These are phyloP conservation scores for Oryzias dopingdopingensis DNA, from an alignment of 2,797 vertebrate genomes.

Conservation along the genomic window DNA sequence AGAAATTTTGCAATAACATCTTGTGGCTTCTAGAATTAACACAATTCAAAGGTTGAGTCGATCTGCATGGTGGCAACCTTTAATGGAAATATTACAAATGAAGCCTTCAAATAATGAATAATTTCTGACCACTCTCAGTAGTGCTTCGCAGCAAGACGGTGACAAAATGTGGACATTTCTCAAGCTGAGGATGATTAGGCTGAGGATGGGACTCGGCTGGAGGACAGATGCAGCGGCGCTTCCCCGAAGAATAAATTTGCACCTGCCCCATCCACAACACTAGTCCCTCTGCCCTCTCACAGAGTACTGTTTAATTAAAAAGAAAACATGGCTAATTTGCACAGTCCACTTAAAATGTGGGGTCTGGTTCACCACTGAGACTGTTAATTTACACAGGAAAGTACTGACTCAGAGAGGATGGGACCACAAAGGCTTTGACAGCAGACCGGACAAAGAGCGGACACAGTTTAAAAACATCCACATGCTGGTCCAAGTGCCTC, in stretches of 20 bases:
- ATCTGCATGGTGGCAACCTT: conserved; percentile 81
- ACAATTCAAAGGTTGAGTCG: conserved; percentile 82
- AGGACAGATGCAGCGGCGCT: conserved; percentile 81
- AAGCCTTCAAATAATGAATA: conserved; percentile 90
- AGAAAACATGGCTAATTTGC: conserved; percentile 96
- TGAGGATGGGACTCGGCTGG: conserved; percentile 85
- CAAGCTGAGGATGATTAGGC: conserved; percentile 90
- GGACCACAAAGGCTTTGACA: conserved; percentile 82
- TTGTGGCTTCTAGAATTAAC: conserved; percentile 81
- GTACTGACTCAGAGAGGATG: conserved; percentile 85
- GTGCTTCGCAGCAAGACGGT: conserved; percentile 83
- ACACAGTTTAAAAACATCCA: conserved; percentile 56
- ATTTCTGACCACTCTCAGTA: conserved; percentile 87
- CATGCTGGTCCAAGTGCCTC: conserved; percentile 31
- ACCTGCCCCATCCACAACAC: conserved; percentile 86
- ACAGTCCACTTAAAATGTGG: conserved; percentile 91
- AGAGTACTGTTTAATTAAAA: conserved; percentile 92
- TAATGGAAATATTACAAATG: conserved; percentile 93
- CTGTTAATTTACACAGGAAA: conserved; percentile 98
- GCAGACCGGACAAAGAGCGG: conserved; percentile 83
- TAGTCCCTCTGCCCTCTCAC: conserved; percentile 73
- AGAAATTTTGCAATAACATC: conserved; percentile 69
- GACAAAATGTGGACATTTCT: conserved; percentile 86
- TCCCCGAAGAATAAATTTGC: conserved; percentile 93
- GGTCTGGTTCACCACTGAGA: conserved; percentile 96